Evolutionary conservation across 2,113 vertebrate genomes (phyloP), one percentile per base, ranked within the genome.

Genomic region (Callaeas wilsoni): DNA sequence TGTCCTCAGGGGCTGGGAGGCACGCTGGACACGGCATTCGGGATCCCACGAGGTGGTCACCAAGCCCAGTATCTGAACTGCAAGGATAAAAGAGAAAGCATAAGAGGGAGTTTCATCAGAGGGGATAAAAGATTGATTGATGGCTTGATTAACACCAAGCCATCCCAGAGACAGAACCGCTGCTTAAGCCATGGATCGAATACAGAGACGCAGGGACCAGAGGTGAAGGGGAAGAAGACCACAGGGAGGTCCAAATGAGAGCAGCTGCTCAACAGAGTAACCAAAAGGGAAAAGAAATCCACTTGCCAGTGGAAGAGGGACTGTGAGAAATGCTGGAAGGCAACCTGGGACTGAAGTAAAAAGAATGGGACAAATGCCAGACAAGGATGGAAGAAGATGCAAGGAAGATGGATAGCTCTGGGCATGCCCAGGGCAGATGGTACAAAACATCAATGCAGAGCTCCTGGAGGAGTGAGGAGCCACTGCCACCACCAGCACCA

Each of bases 51-150:
- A 46, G 83, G 73, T 4, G 19, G 69, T 94, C 94, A 87, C 91
- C 80, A 95, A 81, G 64, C 55, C 89, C 52, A 39, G 78, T 30
- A 20, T 60, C 62, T 46, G 79, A 93, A 85, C 97, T 97, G 96
- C 56, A 81, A 60, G 53, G 37, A 80, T 77, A 87, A 65, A 90
- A 75, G 39, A 63, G 47, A 52, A 49, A 42, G 52, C 14, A 0
- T 67, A 19, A 92, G 86, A 67, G 15, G 50, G 73, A 89, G 32
- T 41, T 63, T 62, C 42, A 26, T 55, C 78, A 41, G 26, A 25
- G 16, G 20, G 18, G 32, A 59, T 33, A 22, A 33, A 62, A 52
- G 29, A 59, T 11, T 62, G 37, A 69, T 20, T 44, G 50, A 53
- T 5, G 8, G 41, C 25, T 33, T 27, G 41, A 35, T 46, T 63